Base-by-base conservation (phyloP, 2,888 invertebrate genomes). In the Drosophila gaucha region DNA sequence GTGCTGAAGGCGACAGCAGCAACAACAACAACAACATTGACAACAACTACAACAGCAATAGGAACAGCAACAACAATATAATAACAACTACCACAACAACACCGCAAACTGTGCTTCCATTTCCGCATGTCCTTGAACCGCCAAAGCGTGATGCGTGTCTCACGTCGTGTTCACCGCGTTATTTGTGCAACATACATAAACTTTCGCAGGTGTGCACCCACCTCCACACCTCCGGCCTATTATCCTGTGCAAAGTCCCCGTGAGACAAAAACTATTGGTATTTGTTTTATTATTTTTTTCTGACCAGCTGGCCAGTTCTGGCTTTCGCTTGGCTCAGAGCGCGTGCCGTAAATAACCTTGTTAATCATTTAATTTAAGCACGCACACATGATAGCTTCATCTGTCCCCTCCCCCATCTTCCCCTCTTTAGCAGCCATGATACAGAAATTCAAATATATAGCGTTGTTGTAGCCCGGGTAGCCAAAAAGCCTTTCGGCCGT, bases 321-420 rank as follows among this genome's bases (percentile, higher is more conserved):
- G 35, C 50, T 54, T 49, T 55, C 43, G 50, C 50, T 74, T 55
- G 51, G 65, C 70, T 33, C 55, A 55, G 39, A 38, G 46, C 44
- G 54, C 47, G 62, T 64, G 74, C 67, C 64, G 73, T 88, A 86
- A 83, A 84, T 88, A 80, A 88, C 68, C 63, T 70, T 80, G 87
- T 89, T 86, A 87, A 86, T 87, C 87, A 89, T 89, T 89, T 89
- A 85, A 87, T 85, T 86, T 80, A 85, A 78, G 83, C 75, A 78
- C 78, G 62, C 65, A 50, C 60, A 56, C 55, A 51, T 71, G 76
- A 74, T 66, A 73, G 44, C 38, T 6, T 22, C 59, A 30, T 33
- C 43, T 22, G 22, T 6, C 44, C 33, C 41, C 31, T 18, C 30
- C 18, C n/a, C 2, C 31, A 6, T 28, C 8, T 3, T 9, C 14